These are phyloP conservation scores for Halcyon smyrnensis DNA, from an alignment of 2,797 vertebrate species.

Conservation along the genomic window DNA sequence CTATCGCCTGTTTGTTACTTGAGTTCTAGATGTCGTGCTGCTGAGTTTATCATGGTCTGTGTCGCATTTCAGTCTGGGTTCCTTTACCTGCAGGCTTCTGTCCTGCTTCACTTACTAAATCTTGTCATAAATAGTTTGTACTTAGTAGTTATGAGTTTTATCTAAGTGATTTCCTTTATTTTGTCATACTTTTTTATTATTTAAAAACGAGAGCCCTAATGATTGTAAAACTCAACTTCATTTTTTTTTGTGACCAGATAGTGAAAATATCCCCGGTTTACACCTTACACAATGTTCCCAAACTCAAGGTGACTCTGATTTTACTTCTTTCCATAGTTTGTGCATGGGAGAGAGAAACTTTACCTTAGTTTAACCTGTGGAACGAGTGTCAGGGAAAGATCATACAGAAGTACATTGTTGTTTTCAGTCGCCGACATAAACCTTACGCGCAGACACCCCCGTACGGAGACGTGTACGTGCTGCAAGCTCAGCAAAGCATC, in stretches of 20 bases:
- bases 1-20: conserved; percentile 46
- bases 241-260: not conserved
- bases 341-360: conserved; percentile 17
- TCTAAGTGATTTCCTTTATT: not conserved
- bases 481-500: not conserved
- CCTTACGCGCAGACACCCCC: not conserved
- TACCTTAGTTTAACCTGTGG: not conserved
- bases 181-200: conserved; percentile 46
- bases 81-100: conserved; percentile 16
- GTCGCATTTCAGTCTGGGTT: conserved; percentile 33
- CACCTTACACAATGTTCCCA: not conserved
- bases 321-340: conserved; percentile 21
- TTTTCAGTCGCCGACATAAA: not conserved
- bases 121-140: conserved; percentile 2
- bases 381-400: not conserved
- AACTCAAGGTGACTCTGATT: not conserved
- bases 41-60: conserved; percentile 16
- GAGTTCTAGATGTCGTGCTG: conserved; percentile 66
- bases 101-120: not conserved
- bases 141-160: not conserved
- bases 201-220: conserved; percentile 34
- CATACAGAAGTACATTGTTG: not conserved
- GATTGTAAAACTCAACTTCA: not conserved
- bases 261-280: not conserved
- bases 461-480: not conserved